These are phyloP conservation scores for Entomobrya multifasciata DNA, from an alignment of 2,888 invertebrate species.

Conservation along the genomic window DNA sequence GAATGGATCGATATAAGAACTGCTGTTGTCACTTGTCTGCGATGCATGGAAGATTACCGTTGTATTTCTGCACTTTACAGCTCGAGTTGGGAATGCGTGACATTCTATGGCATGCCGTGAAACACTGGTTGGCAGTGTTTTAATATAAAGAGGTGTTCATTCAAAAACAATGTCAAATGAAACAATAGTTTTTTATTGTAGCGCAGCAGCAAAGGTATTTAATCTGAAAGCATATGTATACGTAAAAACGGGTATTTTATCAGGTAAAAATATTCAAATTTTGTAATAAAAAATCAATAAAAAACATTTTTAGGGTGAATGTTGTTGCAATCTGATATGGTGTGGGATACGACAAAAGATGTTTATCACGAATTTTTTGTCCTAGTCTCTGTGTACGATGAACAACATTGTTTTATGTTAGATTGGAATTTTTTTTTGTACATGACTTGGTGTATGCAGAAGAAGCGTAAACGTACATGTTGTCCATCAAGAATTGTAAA, in stretches of 20 bases:
- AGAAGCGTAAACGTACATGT: not conserved
- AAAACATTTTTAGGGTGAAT: no score
- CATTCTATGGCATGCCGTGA: slow-evolving; percentile 1
- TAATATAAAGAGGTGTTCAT: not conserved
- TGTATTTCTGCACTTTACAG: not conserved
- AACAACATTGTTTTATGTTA: no score
- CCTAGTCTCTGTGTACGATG: not conserved
- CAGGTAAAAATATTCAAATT: no score
- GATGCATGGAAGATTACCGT: slow-evolving; percentile 40
- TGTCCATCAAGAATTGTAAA: not conserved
- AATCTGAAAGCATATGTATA: not conserved
- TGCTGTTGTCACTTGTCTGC: not conserved
- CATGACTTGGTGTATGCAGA: not conserved
- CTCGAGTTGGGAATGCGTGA: not conserved
- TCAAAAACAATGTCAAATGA: not conserved
- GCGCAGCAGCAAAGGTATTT: not conserved
- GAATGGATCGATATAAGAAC: slow-evolving; percentile 15
- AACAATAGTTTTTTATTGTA: not conserved
- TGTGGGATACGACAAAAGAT: not conserved
- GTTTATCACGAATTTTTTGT: not conserved
- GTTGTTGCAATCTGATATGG: no score
- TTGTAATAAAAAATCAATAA: no score
- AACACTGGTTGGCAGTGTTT: not conserved
- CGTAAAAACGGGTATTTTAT: not conserved
- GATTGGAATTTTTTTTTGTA: no score